These are phyloP conservation scores for Choloepus didactylus DNA, from an alignment of 2,797 vertebrate species.

Conservation along the genomic window DNA sequence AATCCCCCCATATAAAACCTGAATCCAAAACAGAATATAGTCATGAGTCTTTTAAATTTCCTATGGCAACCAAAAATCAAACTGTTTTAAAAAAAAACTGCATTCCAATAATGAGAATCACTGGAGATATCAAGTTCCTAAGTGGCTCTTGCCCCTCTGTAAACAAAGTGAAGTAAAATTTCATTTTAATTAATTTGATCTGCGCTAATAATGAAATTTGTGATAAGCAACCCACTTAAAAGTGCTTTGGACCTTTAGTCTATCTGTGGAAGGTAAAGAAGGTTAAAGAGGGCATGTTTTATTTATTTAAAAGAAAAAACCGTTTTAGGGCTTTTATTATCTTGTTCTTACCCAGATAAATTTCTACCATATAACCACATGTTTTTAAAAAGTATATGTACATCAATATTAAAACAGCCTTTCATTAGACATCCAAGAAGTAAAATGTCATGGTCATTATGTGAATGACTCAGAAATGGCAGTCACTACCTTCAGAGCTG, in stretches of 20 bases:
- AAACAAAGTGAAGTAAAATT: conserved; percentile 45
- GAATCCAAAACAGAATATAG: neutral
- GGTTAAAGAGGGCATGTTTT: neutral
- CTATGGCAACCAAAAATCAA: conserved; percentile 22
- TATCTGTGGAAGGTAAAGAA: neutral
- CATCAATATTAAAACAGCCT: neutral
- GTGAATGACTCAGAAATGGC: neutral
- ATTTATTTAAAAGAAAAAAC: conserved; percentile 1
- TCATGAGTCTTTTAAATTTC: neutral
- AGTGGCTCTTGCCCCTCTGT: conserved; percentile 24
- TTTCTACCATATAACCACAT: neutral
- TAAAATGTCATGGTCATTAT: neutral
- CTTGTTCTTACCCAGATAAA: conserved; percentile 39
- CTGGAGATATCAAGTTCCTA: neutral
- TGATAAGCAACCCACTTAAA: neutral
- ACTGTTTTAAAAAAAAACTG: neutral
- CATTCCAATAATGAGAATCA: conserved; percentile 16
- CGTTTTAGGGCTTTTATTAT: conserved; percentile 6
- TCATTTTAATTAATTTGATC: conserved; percentile 11
- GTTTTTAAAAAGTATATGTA: neutral
- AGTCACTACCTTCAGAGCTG: neutral
- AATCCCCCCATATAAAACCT: conserved; percentile 58
- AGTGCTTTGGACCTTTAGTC: neutral
- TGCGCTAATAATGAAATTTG: conserved; percentile 19
- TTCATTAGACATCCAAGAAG: neutral